Evolutionary conservation across 2,888 invertebrate genomes (phyloP), one percentile per base, ranked within the genome.

Genomic region (Erannis defoliaria): DNA sequence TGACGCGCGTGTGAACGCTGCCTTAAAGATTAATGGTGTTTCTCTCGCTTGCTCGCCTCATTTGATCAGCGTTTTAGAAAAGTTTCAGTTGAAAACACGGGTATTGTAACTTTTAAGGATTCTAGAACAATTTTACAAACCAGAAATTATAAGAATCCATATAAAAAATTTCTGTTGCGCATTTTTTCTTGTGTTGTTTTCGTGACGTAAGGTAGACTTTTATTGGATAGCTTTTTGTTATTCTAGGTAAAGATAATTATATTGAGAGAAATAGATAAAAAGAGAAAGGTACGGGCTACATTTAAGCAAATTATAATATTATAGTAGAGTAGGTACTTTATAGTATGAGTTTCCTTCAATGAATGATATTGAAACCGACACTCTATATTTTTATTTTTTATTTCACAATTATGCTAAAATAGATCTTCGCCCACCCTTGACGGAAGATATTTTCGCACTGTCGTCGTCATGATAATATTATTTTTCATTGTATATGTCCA

Each of bases 11-110:
- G 70, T 71, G 67, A 58, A 56, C 54, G 43, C 51, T 55, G 63
- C 57, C 70, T 71, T 71, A 70, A 71, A 67, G 71, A 75, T 74
- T 72, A 74, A 75, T 79, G 68, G 68, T 38, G 51, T 70, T 71
- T 56, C 70, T 62, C 64, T 70, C 67, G 66, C 70, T 56, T 70
- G 60, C 64, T 70, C 67, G 66, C 70, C 53, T 59, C 68, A 70
- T 72, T 77, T 71, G 64, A 66, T 61, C 56, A 64, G 61, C 42
- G 62, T 68, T 71, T 69, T 48, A 29, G 18, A 49, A 26, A 21
- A 43, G 19, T 51, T 63, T 55, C 21, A 19, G 31, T n/a, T 59
- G 18, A 55, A 37, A 53, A 45, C 14, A 56, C 38, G 33, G 19
- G 5, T 55, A 14, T 29, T 29, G 18, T 46, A 37, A 5, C 38